These are phyloP conservation scores for Heliornis fulica DNA, from an alignment of 2,113 vertebrate genomes.

Conservation along the genomic window DNA sequence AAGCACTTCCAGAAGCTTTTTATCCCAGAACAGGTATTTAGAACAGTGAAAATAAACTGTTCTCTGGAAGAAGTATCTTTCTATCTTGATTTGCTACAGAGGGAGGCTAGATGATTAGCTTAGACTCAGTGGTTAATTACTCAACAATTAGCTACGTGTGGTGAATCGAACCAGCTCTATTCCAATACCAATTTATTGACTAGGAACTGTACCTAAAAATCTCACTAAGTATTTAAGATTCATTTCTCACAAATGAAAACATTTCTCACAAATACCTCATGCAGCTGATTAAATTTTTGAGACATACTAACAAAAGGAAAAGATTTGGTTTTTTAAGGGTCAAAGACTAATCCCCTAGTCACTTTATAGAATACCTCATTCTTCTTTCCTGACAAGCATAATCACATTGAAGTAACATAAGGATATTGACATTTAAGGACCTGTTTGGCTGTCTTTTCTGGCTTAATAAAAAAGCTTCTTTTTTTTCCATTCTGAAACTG, in stretches of 20 bases:
- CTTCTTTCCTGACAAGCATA: neutral
- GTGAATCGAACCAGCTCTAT: neutral
- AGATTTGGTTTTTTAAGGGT: neutral
- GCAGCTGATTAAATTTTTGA: neutral
- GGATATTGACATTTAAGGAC: neutral
- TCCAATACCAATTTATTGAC: neutral
- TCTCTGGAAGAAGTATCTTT: neutral
- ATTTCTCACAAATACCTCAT: neutral
- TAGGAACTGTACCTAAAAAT: neutral
- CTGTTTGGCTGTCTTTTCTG: neutral
- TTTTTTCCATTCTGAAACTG: neutral
- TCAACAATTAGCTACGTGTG: neutral
- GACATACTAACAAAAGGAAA: neutral
- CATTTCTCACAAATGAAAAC: neutral
- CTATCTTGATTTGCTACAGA: neutral
- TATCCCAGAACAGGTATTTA: neutral
- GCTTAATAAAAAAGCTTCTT: neutral
- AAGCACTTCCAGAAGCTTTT: neutral
- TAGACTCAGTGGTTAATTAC: neutral
- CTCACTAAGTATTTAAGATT: neutral
- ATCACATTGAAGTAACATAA: neutral
- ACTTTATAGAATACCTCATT: neutral
- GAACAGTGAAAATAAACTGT: neutral
- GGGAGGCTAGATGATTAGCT: neutral
- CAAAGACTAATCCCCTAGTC: neutral